A percentile compares a stretch with the other conserved stretches of the same genome.
Evolutionary conservation across 2,797 vertebrate genomes (phyloP).

Genomic region (Triplophysa yarkandensis): DNA sequence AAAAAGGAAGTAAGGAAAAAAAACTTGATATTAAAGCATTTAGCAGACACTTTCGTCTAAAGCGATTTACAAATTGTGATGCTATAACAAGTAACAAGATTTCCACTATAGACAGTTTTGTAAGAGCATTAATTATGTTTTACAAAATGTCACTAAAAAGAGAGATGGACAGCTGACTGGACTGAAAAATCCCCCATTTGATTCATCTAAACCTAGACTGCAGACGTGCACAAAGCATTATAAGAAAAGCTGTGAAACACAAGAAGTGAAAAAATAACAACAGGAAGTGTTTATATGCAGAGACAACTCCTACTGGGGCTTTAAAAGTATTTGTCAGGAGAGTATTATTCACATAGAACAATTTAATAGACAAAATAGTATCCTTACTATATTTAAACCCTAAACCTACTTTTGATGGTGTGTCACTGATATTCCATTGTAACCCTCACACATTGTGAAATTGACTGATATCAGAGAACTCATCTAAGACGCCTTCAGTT

Average conservation of each 20-base stretch:
- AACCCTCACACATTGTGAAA: background rate
- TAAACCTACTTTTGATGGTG: too few relatives aligned
- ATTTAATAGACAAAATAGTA: too few relatives aligned
- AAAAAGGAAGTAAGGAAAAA: background rate
- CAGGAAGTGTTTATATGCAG: background rate
- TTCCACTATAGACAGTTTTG: too few relatives aligned
- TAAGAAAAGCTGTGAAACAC: background rate
- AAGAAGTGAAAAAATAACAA: background rate
- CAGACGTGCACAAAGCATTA: background rate
- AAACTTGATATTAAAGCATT: background rate
- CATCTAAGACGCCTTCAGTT: background rate
- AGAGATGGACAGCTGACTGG: too few relatives aligned
- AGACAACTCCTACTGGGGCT: background rate
- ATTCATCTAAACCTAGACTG: background rate
- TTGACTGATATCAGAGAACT: background rate
- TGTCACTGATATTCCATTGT: background rate
- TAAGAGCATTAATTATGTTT: too few relatives aligned
- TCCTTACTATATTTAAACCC: too few relatives aligned
- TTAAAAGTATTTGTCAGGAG: too few relatives aligned
- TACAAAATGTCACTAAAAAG: too few relatives aligned
- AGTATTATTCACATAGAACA: too few relatives aligned
- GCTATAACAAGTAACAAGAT: too few relatives aligned
- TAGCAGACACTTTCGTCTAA: too few relatives aligned
- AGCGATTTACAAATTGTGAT: too few relatives aligned
- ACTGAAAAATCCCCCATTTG: background rate